Conservation (phyloP, 2,113 vertebrate genomes). For the Anoura caudifer region DNA sequence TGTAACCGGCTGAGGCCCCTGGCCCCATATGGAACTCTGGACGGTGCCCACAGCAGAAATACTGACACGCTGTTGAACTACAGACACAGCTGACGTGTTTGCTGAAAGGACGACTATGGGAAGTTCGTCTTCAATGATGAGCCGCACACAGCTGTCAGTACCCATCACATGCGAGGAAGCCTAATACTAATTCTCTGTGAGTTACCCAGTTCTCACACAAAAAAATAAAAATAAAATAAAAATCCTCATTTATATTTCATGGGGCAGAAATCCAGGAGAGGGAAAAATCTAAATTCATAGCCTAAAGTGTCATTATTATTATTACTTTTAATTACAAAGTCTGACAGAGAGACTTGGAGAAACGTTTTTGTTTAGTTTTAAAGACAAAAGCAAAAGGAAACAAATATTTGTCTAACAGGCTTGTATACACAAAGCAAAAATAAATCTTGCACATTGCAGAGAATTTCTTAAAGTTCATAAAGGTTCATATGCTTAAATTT, state of each 20-base stretch:
- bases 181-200: neutral
- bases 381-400: slow-evolving; percentile 13
- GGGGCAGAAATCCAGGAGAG: neutral
- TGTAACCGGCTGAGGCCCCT: neutral
- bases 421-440: neutral
- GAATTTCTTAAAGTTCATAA: neutral
- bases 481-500: neutral
- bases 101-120: neutral
- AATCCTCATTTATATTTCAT: neutral
- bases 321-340: neutral
- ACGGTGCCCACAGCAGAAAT: too few species aligned
- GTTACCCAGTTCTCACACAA: neutral
- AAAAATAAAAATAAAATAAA: neutral
- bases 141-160: neutral
- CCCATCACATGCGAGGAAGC: neutral
- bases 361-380: neutral
- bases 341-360: neutral
- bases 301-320: neutral
- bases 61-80: neutral
- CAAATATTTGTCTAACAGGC: neutral
- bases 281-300: neutral
- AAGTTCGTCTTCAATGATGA: neutral
- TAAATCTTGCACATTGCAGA: neutral
- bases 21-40: neutral
- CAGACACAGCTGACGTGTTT: neutral